Evolutionary conservation across 92 coral and sea anemone species (phyloP).

Genomic region (Heliopora coerulea): DNA sequence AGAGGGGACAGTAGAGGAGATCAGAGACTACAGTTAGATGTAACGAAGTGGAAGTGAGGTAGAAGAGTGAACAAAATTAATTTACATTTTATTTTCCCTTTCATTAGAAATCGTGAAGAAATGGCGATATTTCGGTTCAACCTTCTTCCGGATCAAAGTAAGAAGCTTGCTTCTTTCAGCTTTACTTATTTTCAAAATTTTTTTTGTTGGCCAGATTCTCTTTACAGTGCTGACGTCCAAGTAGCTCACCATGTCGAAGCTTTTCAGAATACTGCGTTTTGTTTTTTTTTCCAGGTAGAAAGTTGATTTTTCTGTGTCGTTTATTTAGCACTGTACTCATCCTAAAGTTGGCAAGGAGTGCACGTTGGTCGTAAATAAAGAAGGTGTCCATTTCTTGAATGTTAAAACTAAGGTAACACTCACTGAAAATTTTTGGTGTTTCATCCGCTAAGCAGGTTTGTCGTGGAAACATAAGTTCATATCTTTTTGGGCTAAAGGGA

Average conservation of each 20-base stretch:
- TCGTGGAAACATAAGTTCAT: too few species aligned
- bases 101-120: conserved; percentile 72
- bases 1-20: background rate
- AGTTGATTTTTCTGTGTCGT: too few species aligned
- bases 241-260: too few species aligned
- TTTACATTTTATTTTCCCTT: background rate
- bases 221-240: too few species aligned
- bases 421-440: too few species aligned
- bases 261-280: too few species aligned
- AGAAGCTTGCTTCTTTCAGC: background rate
- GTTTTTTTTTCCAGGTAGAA: too few species aligned
- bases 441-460: too few species aligned
- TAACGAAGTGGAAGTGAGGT: background rate
- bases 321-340: conserved; percentile 77
- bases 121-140: conserved; percentile 94
- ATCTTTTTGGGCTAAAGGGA: too few species aligned
- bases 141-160: conserved; percentile 88
- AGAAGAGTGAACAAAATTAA: background rate
- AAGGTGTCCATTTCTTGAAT: conserved; percentile 82
- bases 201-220: background rate
- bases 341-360: conserved; percentile 88
- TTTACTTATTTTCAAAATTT: too few species aligned
- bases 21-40: too few species aligned
- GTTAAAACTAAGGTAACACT: conserved; percentile 64
- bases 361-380: conserved; percentile 73